Conservation (phyloP, 2,113 vertebrate genomes). For the Dryoscopus gambensis region DNA sequence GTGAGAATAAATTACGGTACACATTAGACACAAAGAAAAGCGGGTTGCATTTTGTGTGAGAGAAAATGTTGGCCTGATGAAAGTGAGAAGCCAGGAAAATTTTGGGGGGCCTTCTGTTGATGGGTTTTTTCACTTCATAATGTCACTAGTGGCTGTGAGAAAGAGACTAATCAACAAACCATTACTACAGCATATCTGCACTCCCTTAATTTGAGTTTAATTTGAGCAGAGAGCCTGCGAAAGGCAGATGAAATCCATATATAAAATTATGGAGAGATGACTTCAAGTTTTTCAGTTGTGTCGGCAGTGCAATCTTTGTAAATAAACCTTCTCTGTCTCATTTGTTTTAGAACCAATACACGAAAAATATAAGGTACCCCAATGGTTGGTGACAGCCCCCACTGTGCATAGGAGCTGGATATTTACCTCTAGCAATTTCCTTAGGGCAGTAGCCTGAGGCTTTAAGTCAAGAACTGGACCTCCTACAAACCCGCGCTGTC, state of each 20-base stretch:
- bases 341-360: not conserved
- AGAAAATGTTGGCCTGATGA: not conserved
- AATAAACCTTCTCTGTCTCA: not conserved
- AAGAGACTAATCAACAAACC: not conserved
- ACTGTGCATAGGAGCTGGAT: not conserved
- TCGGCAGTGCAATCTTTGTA: not conserved
- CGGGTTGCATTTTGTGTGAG: not conserved
- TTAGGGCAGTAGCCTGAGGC: not conserved
- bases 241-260: not conserved
- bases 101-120: not conserved
- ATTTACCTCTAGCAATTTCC: not conserved
- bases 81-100: not conserved
- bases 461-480: not conserved
- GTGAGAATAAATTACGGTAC: not conserved
- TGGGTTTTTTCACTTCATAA: not conserved
- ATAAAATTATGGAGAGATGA: not conserved
- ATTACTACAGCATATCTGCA: not conserved
- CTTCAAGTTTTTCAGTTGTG: not conserved
- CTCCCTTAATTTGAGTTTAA: not conserved
- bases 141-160: not conserved
- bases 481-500: not conserved
- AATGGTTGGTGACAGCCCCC: not conserved
- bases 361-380: not conserved
- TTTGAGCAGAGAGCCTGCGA: not conserved
- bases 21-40: not conserved